A percentile compares a stretch with the other conserved stretches of the same genome.
Conservation (phyloP, 92 coral and sea anemone species). For the Epizoanthus rinbou region DNA sequence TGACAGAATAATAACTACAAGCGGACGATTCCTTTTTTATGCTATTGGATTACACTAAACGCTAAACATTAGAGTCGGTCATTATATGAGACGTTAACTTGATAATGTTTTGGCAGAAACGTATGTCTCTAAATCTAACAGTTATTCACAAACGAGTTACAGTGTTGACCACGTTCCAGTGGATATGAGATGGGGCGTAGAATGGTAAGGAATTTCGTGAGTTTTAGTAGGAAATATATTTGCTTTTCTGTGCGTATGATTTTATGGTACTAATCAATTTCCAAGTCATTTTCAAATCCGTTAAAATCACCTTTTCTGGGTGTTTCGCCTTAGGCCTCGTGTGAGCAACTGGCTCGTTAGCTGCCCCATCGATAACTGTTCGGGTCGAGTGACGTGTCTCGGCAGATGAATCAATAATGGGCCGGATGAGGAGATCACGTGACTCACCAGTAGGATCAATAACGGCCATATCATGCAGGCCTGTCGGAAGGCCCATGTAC, state of each 20-base stretch:
- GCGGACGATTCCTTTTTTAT: too few species aligned
- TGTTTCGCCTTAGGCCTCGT: constrained; percentile 43
- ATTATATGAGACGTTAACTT: too few species aligned
- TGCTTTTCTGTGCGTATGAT: neutral
- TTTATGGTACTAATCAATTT: neutral
- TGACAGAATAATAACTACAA: too few species aligned
- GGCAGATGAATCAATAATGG: constrained; percentile 44
- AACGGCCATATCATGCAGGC: constrained; percentile 90
- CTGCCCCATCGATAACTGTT: constrained; percentile 41
- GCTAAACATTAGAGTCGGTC: too few species aligned
- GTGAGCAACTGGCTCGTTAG: constrained; percentile 45
- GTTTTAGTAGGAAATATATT: neutral
- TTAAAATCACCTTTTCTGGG: constrained; percentile 46
- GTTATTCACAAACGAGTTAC: too few species aligned
- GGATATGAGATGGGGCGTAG: too few species aligned
- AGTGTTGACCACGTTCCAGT: too few species aligned
- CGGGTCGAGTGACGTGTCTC: constrained; percentile 46
- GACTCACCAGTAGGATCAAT: constrained; percentile 90
- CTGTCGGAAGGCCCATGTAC: constrained; percentile 94
- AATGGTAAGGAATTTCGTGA: too few species aligned
- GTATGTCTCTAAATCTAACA: too few species aligned
- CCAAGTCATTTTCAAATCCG: constrained; percentile 29
- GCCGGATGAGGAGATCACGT: constrained; percentile 52
- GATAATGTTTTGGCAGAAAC: too few species aligned
- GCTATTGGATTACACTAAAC: too few species aligned